Evolutionary conservation across 2,888 invertebrate genomes (phyloP).

Genomic region (Cataglyphis rosenhaueri): DNA sequence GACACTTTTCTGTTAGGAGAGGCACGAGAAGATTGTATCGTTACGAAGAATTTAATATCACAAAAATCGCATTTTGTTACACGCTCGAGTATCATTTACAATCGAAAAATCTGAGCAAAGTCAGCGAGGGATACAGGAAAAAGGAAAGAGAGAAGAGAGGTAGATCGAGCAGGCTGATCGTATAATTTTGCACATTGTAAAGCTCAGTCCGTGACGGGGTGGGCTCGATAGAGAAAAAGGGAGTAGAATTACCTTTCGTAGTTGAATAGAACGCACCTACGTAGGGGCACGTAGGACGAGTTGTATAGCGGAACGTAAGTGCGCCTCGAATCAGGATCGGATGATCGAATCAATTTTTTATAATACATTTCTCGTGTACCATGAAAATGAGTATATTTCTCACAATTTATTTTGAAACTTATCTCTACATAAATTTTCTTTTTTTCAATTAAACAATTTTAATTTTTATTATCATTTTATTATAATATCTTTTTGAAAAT

Average conservation of each 20-base stretch:
- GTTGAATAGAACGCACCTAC: slow-evolving; percentile 78
- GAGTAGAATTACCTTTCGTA: slow-evolving; percentile 79
- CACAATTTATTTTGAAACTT: not conserved
- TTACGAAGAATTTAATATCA: not conserved
- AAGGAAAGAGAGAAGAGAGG: slow-evolving; percentile 36
- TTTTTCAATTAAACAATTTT: not conserved
- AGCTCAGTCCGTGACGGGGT: slow-evolving; percentile 59
- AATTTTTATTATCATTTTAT: not conserved
- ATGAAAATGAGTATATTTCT: not conserved
- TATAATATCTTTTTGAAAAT: not conserved
- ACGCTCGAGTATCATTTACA: slow-evolving; percentile 57
- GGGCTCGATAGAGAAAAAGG: slow-evolving; percentile 60
- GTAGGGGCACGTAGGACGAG: slow-evolving; percentile 64
- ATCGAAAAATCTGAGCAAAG: slow-evolving; percentile 57
- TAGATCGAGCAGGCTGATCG: slow-evolving; percentile 72
- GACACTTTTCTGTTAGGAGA: not conserved
- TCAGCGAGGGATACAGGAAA: slow-evolving; percentile 41
- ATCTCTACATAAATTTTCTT: not conserved
- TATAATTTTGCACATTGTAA: slow-evolving; percentile 82
- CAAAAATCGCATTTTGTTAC: slow-evolving; percentile 10
- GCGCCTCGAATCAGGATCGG: slow-evolving; percentile 63
- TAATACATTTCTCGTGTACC: not conserved
- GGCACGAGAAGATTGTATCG: not conserved
- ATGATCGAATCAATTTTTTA: not conserved
- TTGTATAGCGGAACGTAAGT: slow-evolving; percentile 58